Percentiles rank a stretch among this genome's conserved stretches.
Evolutionary conservation across 2,113 vertebrate species (phyloP).

Genomic region (Leiothrix lutea): DNA sequence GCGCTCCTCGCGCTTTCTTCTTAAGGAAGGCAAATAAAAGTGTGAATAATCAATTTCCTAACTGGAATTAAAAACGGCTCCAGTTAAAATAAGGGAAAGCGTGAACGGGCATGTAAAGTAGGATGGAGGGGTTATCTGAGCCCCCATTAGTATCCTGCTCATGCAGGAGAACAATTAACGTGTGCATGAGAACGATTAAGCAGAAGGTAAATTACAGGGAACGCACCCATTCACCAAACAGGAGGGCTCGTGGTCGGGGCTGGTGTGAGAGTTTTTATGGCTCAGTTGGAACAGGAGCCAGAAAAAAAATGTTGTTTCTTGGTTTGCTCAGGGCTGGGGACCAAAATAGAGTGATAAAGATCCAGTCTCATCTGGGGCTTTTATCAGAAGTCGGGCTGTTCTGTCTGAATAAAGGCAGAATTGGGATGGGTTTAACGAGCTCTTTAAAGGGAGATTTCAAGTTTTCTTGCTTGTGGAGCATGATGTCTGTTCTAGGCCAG

Average conservation of each 20-base stretch:
- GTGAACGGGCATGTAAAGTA: constrained; percentile 48
- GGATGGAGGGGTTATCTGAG: constrained; percentile 22
- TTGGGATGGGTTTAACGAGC: background rate
- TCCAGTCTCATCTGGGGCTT: background rate
- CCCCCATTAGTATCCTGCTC: constrained; percentile 17
- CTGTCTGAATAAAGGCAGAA: background rate
- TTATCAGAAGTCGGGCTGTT: background rate
- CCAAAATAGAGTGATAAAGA: background rate
- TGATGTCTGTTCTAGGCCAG: background rate
- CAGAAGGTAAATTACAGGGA: constrained; percentile 32
- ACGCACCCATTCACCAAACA: background rate
- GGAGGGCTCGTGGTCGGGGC: background rate
- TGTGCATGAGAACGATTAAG: constrained; percentile 29
- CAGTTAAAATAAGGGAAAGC: constrained; percentile 46
- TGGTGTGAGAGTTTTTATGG: background rate
- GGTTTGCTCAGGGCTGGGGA: background rate
- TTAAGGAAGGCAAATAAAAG: constrained; percentile 62
- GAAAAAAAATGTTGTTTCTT: background rate
- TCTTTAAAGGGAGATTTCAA: background rate
- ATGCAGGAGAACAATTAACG: constrained; percentile 46
- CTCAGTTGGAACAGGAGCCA: background rate
- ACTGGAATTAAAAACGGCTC: constrained; percentile 57
- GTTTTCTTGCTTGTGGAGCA: background rate
- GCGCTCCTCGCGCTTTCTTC: constrained; percentile 3
- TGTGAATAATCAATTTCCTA: constrained; percentile 71